phyloP scores from a whole-genome alignment of 2,888 invertebrate species.

The Dolomedes plantarius region DNA sequence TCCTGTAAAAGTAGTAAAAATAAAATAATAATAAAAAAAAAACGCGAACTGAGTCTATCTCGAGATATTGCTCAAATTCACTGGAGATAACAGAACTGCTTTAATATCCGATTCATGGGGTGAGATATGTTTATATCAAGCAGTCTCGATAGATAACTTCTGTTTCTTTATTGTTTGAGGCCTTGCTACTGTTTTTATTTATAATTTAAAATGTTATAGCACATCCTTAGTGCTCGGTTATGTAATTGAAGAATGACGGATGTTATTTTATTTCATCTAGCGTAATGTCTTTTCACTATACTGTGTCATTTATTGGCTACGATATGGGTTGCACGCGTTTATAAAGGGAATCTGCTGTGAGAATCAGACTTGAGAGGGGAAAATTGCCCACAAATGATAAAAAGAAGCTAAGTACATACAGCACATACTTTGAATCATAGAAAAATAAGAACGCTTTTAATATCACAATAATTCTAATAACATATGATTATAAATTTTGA shows the following conservation, averaged over 20 bases:
- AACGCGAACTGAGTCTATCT: neutral
- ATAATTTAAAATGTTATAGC: neutral
- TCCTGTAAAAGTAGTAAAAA: neutral
- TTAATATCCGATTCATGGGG: conserved; percentile 1
- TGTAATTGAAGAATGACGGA: neutral
- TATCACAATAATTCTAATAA: too few relatives aligned
- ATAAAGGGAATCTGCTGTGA: too few relatives aligned
- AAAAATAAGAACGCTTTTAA: too few relatives aligned
- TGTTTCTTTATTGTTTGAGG: neutral
- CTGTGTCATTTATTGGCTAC: too few relatives aligned
- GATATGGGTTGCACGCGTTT: too few relatives aligned
- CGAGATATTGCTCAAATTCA: neutral
- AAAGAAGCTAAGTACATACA: too few relatives aligned
- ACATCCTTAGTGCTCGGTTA: neutral
- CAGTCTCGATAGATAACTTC: neutral
- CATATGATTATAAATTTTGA: too few relatives aligned
- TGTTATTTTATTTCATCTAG: too few relatives aligned
- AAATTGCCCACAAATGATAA: too few relatives aligned
- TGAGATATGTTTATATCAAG: neutral
- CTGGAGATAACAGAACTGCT: neutral
- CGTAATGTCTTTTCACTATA: too few relatives aligned
- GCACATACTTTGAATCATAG: too few relatives aligned
- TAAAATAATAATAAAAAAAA: neutral
- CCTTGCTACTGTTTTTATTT: neutral
- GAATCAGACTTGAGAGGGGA: too few relatives aligned